Percentiles rank a stretch among this genome's conserved stretches.
These are phyloP conservation scores for Araneus ventricosus DNA, from an alignment of 1,140 invertebrate species.

Conservation along the genomic window DNA sequence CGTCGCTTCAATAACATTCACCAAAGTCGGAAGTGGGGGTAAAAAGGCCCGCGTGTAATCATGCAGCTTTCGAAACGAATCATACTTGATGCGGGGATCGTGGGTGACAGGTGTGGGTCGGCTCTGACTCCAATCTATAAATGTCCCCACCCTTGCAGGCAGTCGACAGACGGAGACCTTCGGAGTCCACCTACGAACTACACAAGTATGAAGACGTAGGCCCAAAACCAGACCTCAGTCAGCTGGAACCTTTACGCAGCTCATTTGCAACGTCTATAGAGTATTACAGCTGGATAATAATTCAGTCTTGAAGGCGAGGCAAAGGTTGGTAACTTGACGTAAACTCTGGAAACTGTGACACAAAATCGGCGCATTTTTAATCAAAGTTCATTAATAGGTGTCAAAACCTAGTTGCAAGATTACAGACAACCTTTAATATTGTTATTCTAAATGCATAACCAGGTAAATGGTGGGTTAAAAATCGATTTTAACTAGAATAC, in stretches of 20 bases:
- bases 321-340: neutral
- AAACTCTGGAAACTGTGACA: neutral
- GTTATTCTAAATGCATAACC: no score
- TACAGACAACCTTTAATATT: no score
- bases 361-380: neutral
- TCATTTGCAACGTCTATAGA: neutral
- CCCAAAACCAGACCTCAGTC: neutral
- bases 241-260: neutral
- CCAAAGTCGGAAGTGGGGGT: constrained; percentile 6
- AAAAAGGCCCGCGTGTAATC: neutral
- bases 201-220: neutral
- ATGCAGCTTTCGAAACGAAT: neutral
- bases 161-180: constrained; percentile 48
- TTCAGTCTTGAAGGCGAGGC: neutral
- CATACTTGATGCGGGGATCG: neutral
- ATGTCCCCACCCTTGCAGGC: neutral
- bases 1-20: constrained; percentile 39
- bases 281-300: neutral
- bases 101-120: constrained; percentile 51
- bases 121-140: neutral
- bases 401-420: no score
- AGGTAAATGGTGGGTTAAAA: no score
- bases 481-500: no score
- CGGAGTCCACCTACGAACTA: constrained; percentile 28
- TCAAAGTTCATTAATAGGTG: no score